A percentile compares a stretch with the other conserved stretches of the same genome.
These are phyloP conservation scores for Octodonta nipae DNA, from an alignment of 2,888 invertebrate genomes.

Conservation along the genomic window DNA sequence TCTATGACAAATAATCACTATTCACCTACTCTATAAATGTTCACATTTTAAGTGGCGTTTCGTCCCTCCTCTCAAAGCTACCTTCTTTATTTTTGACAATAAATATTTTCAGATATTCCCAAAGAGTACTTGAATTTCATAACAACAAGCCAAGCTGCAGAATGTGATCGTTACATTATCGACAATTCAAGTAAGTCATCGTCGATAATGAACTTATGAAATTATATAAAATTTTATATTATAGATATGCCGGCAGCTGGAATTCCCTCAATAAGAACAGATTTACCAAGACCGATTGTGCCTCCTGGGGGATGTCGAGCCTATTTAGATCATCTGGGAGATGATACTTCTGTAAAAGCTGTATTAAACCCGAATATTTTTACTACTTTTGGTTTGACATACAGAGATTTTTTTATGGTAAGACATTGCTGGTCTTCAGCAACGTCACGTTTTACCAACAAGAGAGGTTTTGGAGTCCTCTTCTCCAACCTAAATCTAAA, in stretches of 20 bases:
- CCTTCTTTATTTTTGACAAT: background rate
- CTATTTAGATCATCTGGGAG: conserved; percentile 26
- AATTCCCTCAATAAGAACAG: conserved; percentile 23
- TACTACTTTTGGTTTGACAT: conserved; percentile 32
- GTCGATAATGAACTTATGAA: too few species aligned
- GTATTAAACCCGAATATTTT: conserved; percentile 36
- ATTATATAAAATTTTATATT: too few species aligned
- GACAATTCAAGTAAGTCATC: conserved; percentile 25
- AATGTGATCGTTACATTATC: conserved; percentile 25
- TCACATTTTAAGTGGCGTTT: too few species aligned
- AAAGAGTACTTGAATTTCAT: conserved; percentile 23
- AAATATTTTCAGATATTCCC: conserved; percentile 23
- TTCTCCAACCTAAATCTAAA: too few species aligned
- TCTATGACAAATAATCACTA: too few species aligned
- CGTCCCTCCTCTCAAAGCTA: too few species aligned
- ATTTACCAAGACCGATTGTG: conserved; percentile 20
- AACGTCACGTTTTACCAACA: too few species aligned
- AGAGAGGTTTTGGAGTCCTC: too few species aligned
- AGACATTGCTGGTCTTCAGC: conserved; percentile 7
- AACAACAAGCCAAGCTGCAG: conserved; percentile 24
- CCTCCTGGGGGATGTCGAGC: conserved; percentile 23
- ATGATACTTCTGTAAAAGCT: conserved; percentile 28
- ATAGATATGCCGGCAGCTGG: conserved; percentile 25
- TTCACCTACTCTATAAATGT: too few species aligned
- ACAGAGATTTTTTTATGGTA: conserved; percentile 34